Conservation (phyloP, 2,888 invertebrate genomes). For the Mactromeris polynyma region DNA sequence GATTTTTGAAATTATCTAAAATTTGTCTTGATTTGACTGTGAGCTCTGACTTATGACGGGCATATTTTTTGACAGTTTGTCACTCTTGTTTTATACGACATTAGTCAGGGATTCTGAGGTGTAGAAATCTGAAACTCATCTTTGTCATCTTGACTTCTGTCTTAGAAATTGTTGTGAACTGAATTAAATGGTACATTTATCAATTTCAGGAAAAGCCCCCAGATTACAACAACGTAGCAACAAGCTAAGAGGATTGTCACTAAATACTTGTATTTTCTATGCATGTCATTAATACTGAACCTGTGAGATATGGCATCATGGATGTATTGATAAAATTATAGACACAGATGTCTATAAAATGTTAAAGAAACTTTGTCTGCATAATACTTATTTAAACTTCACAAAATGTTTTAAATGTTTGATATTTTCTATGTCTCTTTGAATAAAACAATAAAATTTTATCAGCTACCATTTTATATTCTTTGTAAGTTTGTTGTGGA, state of each 20-base stretch:
- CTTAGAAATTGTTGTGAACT: background rate
- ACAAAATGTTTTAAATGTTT: no score
- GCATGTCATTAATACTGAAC: background rate
- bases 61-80: no score
- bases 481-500: no score
- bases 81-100: no score
- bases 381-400: no score
- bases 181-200: background rate
- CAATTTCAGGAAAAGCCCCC: constrained; percentile 64
- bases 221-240: constrained; percentile 52
- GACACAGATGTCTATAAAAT: background rate
- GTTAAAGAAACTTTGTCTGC: background rate
- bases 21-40: no score
- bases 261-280: background rate
- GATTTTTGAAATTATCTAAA: no score
- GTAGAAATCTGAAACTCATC: background rate
- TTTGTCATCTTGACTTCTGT: background rate
- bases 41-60: no score
- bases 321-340: background rate
- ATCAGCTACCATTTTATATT: no score
- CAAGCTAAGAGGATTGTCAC: background rate
- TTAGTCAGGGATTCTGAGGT: background rate
- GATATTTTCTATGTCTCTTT: no score
- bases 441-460: no score
- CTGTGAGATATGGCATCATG: background rate